Evolutionary conservation across 2,888 invertebrate species (phyloP).

Genomic region (Lepas anatifera): DNA sequence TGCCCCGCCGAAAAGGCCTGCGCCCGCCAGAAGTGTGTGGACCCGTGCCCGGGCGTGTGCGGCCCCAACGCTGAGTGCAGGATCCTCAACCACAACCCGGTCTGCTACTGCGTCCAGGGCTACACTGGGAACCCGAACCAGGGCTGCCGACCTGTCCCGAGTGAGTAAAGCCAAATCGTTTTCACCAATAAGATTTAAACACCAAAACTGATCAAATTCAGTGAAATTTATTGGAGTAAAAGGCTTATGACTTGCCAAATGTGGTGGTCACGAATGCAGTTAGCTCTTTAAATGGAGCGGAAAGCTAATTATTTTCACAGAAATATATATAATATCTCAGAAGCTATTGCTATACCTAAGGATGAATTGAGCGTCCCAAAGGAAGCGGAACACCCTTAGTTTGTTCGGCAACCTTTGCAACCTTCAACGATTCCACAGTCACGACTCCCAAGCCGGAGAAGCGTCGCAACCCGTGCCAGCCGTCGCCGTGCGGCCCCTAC

Average conservation of each 20-base stretch:
- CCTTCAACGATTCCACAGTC: neutral
- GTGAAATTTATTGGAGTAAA: too few relatives aligned
- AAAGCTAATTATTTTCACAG: too few relatives aligned
- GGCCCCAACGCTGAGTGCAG: slow-evolving; percentile 37
- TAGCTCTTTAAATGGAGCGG: neutral
- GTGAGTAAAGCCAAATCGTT: too few relatives aligned
- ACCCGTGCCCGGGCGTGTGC: slow-evolving; percentile 45
- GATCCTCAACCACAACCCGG: slow-evolving; percentile 36
- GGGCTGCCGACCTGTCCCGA: slow-evolving; percentile 44
- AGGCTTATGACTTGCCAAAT: too few relatives aligned
- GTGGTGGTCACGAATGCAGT: slow-evolving; percentile 12
- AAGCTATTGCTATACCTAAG: too few relatives aligned
- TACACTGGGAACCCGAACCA: slow-evolving; percentile 61
- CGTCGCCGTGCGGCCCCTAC: slow-evolving; percentile 40
- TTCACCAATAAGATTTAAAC: too few relatives aligned
- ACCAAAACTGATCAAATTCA: too few relatives aligned
- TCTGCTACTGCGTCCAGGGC: slow-evolving; percentile 75
- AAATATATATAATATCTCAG: too few relatives aligned
- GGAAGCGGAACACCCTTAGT: too few relatives aligned
- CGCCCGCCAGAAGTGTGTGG: slow-evolving; percentile 51
- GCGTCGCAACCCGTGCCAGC: slow-evolving; percentile 37
- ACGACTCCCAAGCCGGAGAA: neutral
- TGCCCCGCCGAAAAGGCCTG: slow-evolving; percentile 65
- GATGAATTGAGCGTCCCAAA: too few relatives aligned
- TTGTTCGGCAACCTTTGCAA: neutral